These are phyloP conservation scores for Flexamia atlantica DNA, from an alignment of 2,888 invertebrate genomes.

Conservation along the genomic window DNA sequence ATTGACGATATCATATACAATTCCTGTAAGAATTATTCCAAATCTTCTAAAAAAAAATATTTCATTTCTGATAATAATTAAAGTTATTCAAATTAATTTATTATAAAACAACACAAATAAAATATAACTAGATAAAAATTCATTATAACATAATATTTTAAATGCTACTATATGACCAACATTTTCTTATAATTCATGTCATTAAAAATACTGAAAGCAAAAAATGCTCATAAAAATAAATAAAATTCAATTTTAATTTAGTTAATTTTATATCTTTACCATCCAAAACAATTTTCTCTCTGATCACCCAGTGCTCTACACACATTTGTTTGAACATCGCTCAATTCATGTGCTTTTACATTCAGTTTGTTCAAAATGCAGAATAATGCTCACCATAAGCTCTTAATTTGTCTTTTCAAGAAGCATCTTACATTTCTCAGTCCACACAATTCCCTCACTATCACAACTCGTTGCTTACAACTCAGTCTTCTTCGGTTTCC, in stretches of 20 bases:
- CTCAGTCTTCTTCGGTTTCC: slow-evolving; percentile 83
- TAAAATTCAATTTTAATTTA: not conserved
- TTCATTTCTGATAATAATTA: too few species aligned
- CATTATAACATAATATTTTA: not conserved
- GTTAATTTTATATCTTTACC: not conserved
- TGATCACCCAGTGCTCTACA: slow-evolving; percentile 1
- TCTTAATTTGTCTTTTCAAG: slow-evolving; percentile 31
- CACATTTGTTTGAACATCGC: not conserved
- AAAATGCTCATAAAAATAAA: not conserved
- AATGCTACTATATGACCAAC: not conserved
- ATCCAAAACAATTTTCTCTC: not conserved
- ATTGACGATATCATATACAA: not conserved
- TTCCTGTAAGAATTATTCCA: not conserved
- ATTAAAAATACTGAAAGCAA: not conserved
- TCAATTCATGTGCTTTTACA: not conserved
- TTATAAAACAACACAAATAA: not conserved
- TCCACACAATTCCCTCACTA: slow-evolving; percentile 10
- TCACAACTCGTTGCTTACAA: slow-evolving; percentile 75
- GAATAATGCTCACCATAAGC: not conserved
- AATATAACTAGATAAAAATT: not conserved
- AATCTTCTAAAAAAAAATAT: too few species aligned
- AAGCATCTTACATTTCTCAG: not conserved
- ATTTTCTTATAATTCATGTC: too few species aligned
- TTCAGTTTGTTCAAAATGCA: not conserved
- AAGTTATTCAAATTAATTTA: not conserved